phyloP scores from a whole-genome alignment of 2,113 vertebrate species.

The Notechis scutatus region DNA sequence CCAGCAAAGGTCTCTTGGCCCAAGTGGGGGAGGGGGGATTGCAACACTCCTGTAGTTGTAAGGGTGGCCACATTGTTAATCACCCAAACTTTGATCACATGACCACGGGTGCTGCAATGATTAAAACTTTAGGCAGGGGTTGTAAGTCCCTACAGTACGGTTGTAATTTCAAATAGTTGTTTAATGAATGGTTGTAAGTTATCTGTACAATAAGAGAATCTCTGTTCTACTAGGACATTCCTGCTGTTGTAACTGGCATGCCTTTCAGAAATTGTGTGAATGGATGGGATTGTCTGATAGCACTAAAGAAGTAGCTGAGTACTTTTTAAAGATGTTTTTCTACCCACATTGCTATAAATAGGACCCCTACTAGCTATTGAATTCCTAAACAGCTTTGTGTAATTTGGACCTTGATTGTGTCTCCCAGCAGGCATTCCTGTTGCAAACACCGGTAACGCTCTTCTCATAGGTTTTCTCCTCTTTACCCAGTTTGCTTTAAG shows the following conservation, averaged over 20 bases:
- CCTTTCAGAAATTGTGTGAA: background rate
- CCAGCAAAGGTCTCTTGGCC: background rate
- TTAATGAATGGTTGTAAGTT: background rate
- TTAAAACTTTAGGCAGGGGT: background rate
- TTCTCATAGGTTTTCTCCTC: background rate
- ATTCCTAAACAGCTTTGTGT: slow-evolving; percentile 13
- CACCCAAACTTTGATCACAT: background rate
- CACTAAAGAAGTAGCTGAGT: background rate
- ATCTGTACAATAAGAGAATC: background rate
- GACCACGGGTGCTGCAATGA: background rate
- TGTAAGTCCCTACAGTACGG: background rate
- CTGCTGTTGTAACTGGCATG: background rate
- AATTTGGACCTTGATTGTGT: background rate
- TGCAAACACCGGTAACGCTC: background rate
- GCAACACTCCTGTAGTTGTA: background rate
- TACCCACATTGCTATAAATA: background rate
- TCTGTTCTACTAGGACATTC: background rate
- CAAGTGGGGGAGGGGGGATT: background rate
- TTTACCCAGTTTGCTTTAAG: background rate
- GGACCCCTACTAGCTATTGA: slow-evolving; percentile 10
- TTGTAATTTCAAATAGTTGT: background rate
- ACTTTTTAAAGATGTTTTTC: background rate
- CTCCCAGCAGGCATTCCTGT: background rate
- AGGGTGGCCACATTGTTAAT: background rate
- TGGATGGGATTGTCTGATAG: background rate